These are phyloP conservation scores for Coranthus polyacanthus DNA, from an alignment of 2,797 vertebrate species.

Conservation along the genomic window DNA sequence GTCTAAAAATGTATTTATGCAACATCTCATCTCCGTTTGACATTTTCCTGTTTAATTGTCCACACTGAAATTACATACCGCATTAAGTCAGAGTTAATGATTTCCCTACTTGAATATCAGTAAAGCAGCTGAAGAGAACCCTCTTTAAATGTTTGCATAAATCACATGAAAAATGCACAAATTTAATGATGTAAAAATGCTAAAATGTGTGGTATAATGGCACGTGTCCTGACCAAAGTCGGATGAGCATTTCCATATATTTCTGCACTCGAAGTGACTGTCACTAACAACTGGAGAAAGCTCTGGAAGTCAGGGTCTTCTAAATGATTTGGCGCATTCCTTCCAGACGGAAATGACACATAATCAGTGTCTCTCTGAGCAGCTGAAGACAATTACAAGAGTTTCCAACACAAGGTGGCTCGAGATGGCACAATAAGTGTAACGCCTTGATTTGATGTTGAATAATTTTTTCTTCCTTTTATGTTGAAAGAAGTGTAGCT, in stretches of 20 bases:
- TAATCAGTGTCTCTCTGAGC: not conserved
- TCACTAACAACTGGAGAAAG: not conserved
- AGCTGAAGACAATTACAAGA: slow-evolving; percentile 11
- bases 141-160: not conserved
- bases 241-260: not conserved
- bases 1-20: too few species aligned
- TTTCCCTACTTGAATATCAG: not conserved
- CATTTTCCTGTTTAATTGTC: not conserved
- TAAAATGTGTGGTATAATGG: not conserved
- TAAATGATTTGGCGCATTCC: not conserved
- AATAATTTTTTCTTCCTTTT: slow-evolving; percentile 10
- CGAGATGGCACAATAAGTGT: slow-evolving; percentile 18
- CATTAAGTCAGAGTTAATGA: slow-evolving; percentile 1
- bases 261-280: slow-evolving; percentile 1
- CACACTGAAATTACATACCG: not conserved
- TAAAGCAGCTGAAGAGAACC: not conserved
- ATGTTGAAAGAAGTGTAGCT: slow-evolving; percentile 18
- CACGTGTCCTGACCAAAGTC: not conserved
- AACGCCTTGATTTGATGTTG: slow-evolving; percentile 40
- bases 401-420: slow-evolving; percentile 20
- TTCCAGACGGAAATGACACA: slow-evolving; percentile 15
- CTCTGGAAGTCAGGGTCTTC: slow-evolving; percentile 11
- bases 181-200: not conserved
- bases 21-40: too few species aligned
- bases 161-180: not conserved